Base-by-base conservation (phyloP, 2,113 vertebrate species). In the Nibea albiflora region DNA sequence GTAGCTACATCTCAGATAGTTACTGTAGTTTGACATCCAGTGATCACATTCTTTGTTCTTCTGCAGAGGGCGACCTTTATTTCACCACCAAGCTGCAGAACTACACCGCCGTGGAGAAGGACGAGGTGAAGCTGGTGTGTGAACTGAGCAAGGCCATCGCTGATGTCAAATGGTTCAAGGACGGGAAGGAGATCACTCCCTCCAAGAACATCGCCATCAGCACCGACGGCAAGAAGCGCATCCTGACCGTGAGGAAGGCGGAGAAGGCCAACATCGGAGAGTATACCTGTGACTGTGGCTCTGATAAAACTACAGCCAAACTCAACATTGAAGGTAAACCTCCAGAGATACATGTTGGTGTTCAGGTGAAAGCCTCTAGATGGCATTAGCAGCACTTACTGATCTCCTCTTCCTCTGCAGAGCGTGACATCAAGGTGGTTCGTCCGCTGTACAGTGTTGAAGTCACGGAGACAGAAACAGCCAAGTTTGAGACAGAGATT, bases 71-170 rank as follows among this genome's bases (percentile, higher is more conserved):
- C 83, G 98, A 99, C 44, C 93, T 96, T 39, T 99, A 99, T 87
- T 99, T 99, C 90, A 97, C 96, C 76, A 96, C 95, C 69, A 99
- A 99, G 85, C 95, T 99, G 81, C 97, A 99, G 85, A 97, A 99
- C 94, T 98, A 99, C 89, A 98, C 98, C 0, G 97, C 96, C 0
- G 96, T 98, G 63, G 98, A 99, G 90, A 98, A 96, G 91, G 98
- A 99, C 44, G 97, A 99, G 91, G 97, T 98, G 60, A 87, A 95
- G 76, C 94, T 99, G 60, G 96, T 96, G 47, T 99, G 98, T 78
- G 98, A 99, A 91, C 94, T 99, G 79, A 99, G 98, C 95, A 99
- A 98, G 90, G 72, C 96, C 24, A 85, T 94, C 16, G 97, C 97
- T 6, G 95, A 97, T 1, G 98, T 99, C 69, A 98, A 98, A 87